Evolutionary conservation across 2,113 vertebrate species (phyloP).

Genomic region (Aegotheles bennettii): DNA sequence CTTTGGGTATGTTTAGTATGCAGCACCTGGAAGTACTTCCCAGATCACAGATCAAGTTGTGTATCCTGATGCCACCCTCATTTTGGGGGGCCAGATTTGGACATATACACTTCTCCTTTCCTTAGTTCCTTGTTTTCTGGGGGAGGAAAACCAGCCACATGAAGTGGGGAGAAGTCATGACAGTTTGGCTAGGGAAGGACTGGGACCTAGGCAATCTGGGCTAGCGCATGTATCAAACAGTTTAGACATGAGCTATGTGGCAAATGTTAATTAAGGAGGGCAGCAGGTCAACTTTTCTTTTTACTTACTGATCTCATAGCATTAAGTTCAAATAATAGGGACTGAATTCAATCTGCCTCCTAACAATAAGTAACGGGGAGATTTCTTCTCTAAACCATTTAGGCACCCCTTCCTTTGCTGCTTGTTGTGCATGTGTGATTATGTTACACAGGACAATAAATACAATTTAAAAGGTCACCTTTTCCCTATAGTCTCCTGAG

Average conservation of each 20-base stretch:
- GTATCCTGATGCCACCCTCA: neutral
- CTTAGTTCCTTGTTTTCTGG: neutral
- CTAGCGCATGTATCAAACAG: rapidly evolving
- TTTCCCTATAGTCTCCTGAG: neutral
- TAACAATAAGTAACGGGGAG: neutral
- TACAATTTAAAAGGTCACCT: neutral
- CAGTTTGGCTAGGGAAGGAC: neutral
- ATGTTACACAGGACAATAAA: neutral
- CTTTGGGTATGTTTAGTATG: conserved; percentile 39
- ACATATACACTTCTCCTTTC: neutral
- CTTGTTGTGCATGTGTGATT: neutral
- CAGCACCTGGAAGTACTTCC: conserved; percentile 64
- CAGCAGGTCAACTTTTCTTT: neutral
- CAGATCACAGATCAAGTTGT: conserved; percentile 16
- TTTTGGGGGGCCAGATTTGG: neutral
- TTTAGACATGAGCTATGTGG: neutral
- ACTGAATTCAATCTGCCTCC: neutral
- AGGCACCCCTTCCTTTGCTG: neutral
- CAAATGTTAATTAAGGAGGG: neutral
- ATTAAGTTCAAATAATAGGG: neutral
- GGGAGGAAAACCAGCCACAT: neutral
- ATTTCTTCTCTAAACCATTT: neutral
- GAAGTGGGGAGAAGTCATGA: neutral
- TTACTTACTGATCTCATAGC: neutral
- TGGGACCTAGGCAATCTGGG: neutral